Evolutionary conservation across 1,140 invertebrate genomes (phyloP), one percentile per base, ranked within the genome.

Genomic region (Coelopa frigida): DNA sequence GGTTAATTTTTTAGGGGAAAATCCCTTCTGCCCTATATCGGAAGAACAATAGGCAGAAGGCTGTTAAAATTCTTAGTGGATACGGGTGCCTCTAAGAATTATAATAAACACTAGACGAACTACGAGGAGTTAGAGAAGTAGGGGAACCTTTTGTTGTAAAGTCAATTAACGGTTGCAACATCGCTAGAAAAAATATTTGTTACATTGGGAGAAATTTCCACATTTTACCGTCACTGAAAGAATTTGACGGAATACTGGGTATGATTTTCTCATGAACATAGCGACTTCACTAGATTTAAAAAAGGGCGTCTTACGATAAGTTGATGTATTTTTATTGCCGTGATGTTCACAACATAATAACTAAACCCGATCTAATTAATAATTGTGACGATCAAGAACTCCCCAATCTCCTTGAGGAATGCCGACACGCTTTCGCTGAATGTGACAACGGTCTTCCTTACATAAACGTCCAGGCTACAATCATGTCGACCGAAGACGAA

Each of bases 211-310:
- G 6, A 36, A 36, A 36, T n/a, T 36, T 10, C 35, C 7, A 36
- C 8, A 10, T 36, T 36, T 40, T 40, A 8, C 15, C 15, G 11
- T 22, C 24, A 8, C 38, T 15, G 11, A 40, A 22, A 8, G 24
- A 6, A 18, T 18, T 40, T 22, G 38, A 40, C 21, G 38, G 38
- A 10, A 40, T 40, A 40, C 24, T 21, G 38, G 38, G 20, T 15
- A 6, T 6, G 38, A 40, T 22, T 21, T 40, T 6, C 18, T 36
- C 12, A 36, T 6, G 18, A 6, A 36, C 7, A 15, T 7, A 7
- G 15, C 12, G 7, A 10, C 6, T n/a, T 7, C 18, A 36, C 33
- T 36, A 7, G 33, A 36, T 22, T 40, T 40, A 12, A 22, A 40
- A 40, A 40, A 40, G 5, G 24, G 15, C 18, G 6, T 5, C 8